Conservation (phyloP, 1,140 invertebrate genomes). For the Caenorhabditis briggsae region DNA sequence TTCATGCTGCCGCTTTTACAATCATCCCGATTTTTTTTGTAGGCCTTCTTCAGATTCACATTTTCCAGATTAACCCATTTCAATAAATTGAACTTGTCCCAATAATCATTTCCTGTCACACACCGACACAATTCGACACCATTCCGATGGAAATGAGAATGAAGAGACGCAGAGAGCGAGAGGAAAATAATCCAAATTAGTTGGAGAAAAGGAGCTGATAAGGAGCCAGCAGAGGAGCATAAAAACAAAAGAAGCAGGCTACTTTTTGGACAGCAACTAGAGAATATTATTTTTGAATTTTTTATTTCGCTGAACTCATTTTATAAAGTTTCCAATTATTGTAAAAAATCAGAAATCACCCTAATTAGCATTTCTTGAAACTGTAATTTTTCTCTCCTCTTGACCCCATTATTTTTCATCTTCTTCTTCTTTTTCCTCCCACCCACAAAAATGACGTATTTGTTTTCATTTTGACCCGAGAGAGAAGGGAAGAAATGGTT, state of each 20-base stretch:
- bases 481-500: not conserved
- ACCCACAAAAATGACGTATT: not conserved
- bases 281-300: not conserved
- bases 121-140: no score
- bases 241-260: not conserved
- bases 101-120: no score
- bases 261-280: not conserved
- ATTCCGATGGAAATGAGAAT: no score
- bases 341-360: no score
- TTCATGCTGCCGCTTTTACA: no score
- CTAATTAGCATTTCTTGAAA: not conserved
- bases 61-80: no score
- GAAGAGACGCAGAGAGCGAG: not conserved
- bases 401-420: not conserved
- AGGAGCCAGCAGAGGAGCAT: not conserved
- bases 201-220: not conserved
- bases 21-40: no score
- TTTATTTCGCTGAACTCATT: no score
- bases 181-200: not conserved
- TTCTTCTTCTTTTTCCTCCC: not conserved
- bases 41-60: no score
- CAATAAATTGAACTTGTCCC: no score
- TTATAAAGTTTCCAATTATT: no score
- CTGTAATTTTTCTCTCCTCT: no score
- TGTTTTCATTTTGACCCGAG: constrained; percentile 8